Conservation (phyloP, 2,888 invertebrate genomes). For the Habroteleia sp. region DNA sequence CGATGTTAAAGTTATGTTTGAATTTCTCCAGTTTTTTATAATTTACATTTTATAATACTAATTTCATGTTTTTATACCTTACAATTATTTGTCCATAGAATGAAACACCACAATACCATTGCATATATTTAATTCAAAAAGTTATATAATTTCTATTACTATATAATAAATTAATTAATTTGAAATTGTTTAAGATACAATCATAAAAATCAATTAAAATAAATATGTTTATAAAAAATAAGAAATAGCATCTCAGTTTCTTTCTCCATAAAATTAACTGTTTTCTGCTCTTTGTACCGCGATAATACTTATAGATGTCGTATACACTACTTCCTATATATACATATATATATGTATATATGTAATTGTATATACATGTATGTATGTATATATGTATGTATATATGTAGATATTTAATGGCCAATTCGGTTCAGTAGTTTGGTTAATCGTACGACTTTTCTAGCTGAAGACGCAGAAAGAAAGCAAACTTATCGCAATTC, state of each 20-base stretch:
- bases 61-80: too few relatives aligned
- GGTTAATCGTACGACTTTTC: slow-evolving; percentile 67
- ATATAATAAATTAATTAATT: too few relatives aligned
- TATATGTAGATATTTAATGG: slow-evolving; percentile 56
- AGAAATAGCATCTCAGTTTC: slow-evolving; percentile 63
- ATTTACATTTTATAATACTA: too few relatives aligned
- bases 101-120: too few relatives aligned
- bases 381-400: slow-evolving; percentile 45
- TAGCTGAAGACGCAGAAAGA: slow-evolving; percentile 63
- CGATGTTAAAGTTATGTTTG: too few relatives aligned
- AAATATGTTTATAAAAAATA: not conserved
- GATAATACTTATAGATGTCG: slow-evolving; percentile 71
- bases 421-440: slow-evolving; percentile 63
- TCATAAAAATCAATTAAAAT: too few relatives aligned
- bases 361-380: slow-evolving; percentile 10
- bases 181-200: too few relatives aligned
- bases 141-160: too few relatives aligned
- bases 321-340: slow-evolving; percentile 57
- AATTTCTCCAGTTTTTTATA: too few relatives aligned
- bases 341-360: slow-evolving; percentile 36
- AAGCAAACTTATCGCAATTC: slow-evolving; percentile 62
- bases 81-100: too few relatives aligned
- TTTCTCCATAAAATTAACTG: slow-evolving; percentile 66
- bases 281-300: slow-evolving; percentile 73
- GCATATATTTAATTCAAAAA: too few relatives aligned